phyloP scores from a whole-genome alignment of 2,888 invertebrate genomes.

The Acheta domesticus region DNA sequence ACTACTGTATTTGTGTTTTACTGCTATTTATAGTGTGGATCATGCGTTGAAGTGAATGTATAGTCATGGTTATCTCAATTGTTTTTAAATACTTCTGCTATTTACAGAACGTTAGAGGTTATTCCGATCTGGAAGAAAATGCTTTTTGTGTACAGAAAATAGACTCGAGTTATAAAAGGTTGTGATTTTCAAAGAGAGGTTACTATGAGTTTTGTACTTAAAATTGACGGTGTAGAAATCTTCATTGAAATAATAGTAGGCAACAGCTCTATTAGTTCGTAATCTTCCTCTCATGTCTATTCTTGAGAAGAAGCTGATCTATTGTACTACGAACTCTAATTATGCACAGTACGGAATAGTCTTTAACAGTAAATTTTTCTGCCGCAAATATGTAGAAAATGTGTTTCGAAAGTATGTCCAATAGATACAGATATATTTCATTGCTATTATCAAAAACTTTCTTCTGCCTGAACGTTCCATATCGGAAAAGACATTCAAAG shows the following conservation, averaged over 20 bases:
- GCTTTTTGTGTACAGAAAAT: background rate
- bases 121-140: background rate
- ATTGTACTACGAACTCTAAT: background rate
- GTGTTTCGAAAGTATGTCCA: background rate
- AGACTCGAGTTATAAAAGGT: background rate
- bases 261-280: no score
- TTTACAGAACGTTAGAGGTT: background rate
- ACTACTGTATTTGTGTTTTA: constrained; percentile 1
- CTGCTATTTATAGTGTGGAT: background rate
- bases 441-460: background rate
- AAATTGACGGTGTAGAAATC: no score
- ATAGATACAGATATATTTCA: background rate
- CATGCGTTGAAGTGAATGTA: background rate
- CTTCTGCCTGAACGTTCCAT: background rate
- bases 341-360: background rate
- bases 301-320: no score
- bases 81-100: background rate
- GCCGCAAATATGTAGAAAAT: background rate
- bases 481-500: background rate
- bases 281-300: no score
- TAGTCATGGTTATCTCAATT: background rate
- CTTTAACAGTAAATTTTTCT: background rate
- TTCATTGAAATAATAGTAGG: no score
- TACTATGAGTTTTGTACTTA: background rate
- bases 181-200: background rate